Evolutionary conservation across 2,888 invertebrate genomes (phyloP), one percentile per base, ranked within the genome.

Genomic region (Lapara coniferarum): DNA sequence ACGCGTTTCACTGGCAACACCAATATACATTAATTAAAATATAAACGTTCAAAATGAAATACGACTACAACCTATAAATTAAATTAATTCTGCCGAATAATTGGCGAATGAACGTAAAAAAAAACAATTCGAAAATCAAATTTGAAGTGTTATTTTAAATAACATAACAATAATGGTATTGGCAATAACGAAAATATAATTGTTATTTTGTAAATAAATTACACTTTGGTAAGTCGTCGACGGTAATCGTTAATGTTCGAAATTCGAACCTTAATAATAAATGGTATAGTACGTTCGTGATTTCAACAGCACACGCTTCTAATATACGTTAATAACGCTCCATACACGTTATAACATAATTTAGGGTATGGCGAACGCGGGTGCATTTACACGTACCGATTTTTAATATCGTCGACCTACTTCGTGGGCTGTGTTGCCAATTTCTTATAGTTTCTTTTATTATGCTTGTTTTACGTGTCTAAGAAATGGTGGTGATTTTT

Each of bases 261-360:
- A 44, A 44, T 59, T 46, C 16, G 37, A 44, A n/a, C 44, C 0
- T 19, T 63, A 49, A 49, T 46, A 63, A 19, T 63, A 19, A 19
- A 68, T 19, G 58, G 52, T 46, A 25, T 55, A 14, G n/a, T 46
- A 16, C 67, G 68, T 59, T 37, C 16, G 19, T 16, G 57, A 30
- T 59, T 52, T 58, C 57, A 30, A 57, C 51, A 30, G 37, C 66
- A 56, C 58, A 55, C 51, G 52, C 37, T 57, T 57, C 63, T 68
- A 69, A 66, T 52, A 55, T 70, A 68, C 71, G 70, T 68, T 71
- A 70, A 71, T 73, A 71, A 63, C 68, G 68, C 70, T 73, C 68
- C 53, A 70, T 69, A 70, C 69, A 69, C 66, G 70, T 71, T 73
- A 70, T 72, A 69, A 70, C 68, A 69, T 71, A 72, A 73, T 70